A percentile compares a stretch with the other conserved stretches of the same genome.
phyloP scores from a whole-genome alignment of 1,140 invertebrate species.

The Trichonephila clavata region DNA sequence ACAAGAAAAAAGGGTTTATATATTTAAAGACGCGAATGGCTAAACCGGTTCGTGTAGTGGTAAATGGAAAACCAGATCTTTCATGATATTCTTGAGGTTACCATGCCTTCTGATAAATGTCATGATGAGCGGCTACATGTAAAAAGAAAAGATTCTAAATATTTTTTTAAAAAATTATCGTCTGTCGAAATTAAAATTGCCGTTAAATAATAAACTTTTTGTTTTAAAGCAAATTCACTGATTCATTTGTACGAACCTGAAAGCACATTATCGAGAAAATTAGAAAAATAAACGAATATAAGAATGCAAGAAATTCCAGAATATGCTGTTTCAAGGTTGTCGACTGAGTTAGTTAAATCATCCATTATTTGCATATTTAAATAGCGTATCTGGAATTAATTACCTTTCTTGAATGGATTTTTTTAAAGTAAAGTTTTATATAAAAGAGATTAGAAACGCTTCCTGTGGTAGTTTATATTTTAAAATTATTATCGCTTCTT shows the following conservation, averaged over 20 bases:
- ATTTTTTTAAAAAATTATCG: background rate
- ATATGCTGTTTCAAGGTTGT: background rate
- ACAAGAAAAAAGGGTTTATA: slow-evolving; percentile 34
- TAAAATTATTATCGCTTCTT: background rate
- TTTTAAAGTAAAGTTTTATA: background rate
- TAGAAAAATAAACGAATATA: background rate
- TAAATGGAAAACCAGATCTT: slow-evolving; percentile 67
- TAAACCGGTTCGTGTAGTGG: slow-evolving; percentile 72
- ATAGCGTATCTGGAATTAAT: background rate
- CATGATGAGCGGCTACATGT: background rate
- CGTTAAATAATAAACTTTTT: too few relatives aligned
- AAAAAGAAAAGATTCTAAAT: background rate
- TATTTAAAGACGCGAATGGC: slow-evolving; percentile 34
- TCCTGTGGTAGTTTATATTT: background rate
- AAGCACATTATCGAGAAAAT: background rate
- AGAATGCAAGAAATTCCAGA: background rate
- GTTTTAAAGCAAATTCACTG: too few relatives aligned
- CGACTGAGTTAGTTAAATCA: background rate
- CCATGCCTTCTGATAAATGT: background rate
- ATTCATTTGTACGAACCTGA: too few relatives aligned
- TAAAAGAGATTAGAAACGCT: background rate
- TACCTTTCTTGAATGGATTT: too few relatives aligned
- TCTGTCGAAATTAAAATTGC: background rate
- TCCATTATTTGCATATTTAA: background rate
- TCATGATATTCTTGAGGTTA: background rate